phyloP scores from a whole-genome alignment of 2,888 invertebrate genomes.

The Ametastegia equiseti region DNA sequence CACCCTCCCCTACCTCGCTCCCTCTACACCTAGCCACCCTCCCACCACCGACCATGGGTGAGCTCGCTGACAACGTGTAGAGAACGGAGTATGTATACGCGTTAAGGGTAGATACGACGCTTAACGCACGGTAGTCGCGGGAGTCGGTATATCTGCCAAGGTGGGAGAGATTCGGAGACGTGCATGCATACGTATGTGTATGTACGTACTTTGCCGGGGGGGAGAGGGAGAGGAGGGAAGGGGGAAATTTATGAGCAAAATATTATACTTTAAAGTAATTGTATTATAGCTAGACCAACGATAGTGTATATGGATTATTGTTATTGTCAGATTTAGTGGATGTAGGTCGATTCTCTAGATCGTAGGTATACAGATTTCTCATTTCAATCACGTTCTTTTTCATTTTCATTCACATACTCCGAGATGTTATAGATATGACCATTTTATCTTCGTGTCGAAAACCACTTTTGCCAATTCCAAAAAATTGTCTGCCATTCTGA shows the following conservation, averaged over 20 bases:
- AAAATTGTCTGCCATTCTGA: too few species aligned
- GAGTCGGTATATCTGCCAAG: not conserved
- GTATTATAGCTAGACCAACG: not conserved
- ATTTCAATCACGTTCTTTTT: too few species aligned
- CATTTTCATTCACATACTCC: too few species aligned
- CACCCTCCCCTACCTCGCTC: constrained; percentile 37
- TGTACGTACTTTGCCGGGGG: not conserved
- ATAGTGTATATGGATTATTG: too few species aligned
- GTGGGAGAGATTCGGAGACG: too few species aligned
- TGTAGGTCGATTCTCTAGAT: not conserved
- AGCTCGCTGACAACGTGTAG: constrained; percentile 10
- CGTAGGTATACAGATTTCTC: too few species aligned
- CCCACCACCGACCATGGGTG: constrained; percentile 13
- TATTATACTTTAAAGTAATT: not conserved
- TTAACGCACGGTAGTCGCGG: constrained; percentile 32
- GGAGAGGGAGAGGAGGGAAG: not conserved
- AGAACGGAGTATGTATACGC: constrained; percentile 31
- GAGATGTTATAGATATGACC: too few species aligned
- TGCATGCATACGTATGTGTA: too few species aligned
- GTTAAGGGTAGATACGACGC: constrained; percentile 35
- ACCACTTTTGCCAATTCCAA: too few species aligned
- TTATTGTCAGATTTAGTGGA: not conserved
- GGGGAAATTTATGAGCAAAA: not conserved
- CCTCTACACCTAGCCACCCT: constrained; percentile 26
- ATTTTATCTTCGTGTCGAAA: too few species aligned